Conservation (phyloP, 2,113 vertebrate species). For the Jacana jacana region DNA sequence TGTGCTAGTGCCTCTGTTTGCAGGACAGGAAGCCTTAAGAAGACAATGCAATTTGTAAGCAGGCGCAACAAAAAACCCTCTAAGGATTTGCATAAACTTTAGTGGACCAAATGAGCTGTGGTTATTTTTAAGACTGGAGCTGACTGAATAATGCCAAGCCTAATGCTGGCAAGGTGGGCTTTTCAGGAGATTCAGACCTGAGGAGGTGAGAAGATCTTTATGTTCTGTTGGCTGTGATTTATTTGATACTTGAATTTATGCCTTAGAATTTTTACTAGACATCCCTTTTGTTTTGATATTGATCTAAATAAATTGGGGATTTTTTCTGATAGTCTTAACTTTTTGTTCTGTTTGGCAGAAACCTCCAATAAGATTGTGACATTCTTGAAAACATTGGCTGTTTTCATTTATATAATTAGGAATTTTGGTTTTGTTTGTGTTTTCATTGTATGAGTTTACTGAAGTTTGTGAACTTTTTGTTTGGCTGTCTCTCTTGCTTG, state of each 20-base stretch:
- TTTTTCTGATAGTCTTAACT: background rate
- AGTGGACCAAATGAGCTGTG: background rate
- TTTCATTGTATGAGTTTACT: conserved; percentile 47
- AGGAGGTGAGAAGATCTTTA: conserved; percentile 54
- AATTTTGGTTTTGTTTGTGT: conserved; percentile 21
- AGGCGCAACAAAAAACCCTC: background rate
- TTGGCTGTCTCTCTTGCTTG: background rate
- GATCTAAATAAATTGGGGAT: background rate
- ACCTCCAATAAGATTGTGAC: background rate
- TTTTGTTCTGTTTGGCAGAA: conserved; percentile 37
- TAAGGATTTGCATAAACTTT: conserved; percentile 35
- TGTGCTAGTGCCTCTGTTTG: conserved; percentile 54
- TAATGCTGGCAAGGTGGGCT: conserved; percentile 26
- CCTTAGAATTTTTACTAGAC: background rate
- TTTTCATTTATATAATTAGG: conserved; percentile 48
- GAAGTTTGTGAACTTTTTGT: conserved; percentile 42
- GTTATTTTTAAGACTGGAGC: conserved; percentile 19
- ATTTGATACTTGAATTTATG: background rate
- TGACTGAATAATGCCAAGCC: conserved; percentile 30
- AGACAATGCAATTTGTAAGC: conserved; percentile 44
- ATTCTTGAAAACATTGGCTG: conserved; percentile 39
- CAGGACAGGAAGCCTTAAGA: conserved; percentile 41
- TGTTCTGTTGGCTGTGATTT: conserved; percentile 8
- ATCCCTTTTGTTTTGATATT: background rate
- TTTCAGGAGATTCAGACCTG: conserved; percentile 35